Conservation (phyloP, 1,140 invertebrate species). For the Arctopsyche grandis region DNA sequence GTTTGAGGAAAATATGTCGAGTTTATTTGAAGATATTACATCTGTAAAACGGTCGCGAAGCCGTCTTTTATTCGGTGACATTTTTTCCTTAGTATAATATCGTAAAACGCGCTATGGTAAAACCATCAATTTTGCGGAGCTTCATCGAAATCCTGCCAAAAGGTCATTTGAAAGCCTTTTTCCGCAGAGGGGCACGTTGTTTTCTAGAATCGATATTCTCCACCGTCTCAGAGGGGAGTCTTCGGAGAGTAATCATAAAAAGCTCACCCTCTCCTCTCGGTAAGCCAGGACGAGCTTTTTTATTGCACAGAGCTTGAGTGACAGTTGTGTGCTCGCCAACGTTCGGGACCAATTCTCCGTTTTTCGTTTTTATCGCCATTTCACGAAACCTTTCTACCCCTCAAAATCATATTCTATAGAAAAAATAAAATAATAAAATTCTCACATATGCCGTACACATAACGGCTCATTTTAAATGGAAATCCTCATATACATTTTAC, state of each 20-base stretch:
- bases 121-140: slow-evolving; percentile 24
- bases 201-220: slow-evolving; percentile 31
- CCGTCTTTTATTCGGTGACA: neutral
- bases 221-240: neutral
- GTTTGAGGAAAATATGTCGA: too few species aligned
- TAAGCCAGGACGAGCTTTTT: slow-evolving; percentile 33
- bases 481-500: too few species aligned
- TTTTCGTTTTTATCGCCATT: slow-evolving; percentile 30
- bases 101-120: neutral
- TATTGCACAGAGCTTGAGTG: slow-evolving; percentile 40
- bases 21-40: neutral
- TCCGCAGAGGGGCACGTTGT: slow-evolving; percentile 15
- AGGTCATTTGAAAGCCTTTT: slow-evolving; percentile 11
- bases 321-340: slow-evolving; percentile 37
- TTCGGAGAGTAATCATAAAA: slow-evolving; percentile 30
- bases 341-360: slow-evolving; percentile 14
- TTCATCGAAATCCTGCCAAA: slow-evolving; percentile 10
- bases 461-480: too few species aligned
- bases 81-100: neutral
- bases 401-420: slow-evolving; percentile 5
- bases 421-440: too few species aligned
- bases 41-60: slow-evolving; percentile 6
- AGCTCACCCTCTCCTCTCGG: slow-evolving; percentile 9
- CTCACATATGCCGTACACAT: too few species aligned
- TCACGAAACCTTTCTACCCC: neutral